A percentile compares a stretch with the other conserved stretches of the same genome.
These are phyloP conservation scores for Camponotus pennsylvanicus DNA, from an alignment of 1,140 invertebrate species.

Conservation along the genomic window DNA sequence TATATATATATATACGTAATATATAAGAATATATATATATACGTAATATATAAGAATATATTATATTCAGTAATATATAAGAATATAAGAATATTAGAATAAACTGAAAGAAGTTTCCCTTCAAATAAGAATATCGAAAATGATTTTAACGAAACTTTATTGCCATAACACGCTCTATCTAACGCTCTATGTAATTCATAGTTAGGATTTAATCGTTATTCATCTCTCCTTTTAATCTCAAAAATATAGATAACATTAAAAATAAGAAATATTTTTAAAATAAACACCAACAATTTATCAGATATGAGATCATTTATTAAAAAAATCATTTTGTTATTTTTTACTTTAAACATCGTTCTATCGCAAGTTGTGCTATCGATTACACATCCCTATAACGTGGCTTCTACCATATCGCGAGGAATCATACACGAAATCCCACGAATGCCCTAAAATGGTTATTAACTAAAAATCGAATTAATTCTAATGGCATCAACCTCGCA, in stretches of 20 bases:
- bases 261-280: neutral
- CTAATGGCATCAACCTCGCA: neutral
- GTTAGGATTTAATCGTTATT: neutral
- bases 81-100: neutral
- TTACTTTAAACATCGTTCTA: neutral
- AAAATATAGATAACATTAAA: neutral
- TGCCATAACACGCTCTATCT: neutral
- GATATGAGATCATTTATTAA: neutral
- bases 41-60: neutral
- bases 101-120: neutral
- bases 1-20: no score
- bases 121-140: neutral
- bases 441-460: constrained; percentile 5
- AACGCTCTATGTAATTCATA: constrained; percentile 4
- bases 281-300: neutral
- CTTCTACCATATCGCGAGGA: constrained; percentile 16
- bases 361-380: neutral
- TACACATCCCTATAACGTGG: neutral
- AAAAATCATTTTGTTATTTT: neutral
- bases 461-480: constrained; percentile 29
- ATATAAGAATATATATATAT: neutral
- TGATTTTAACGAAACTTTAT: neutral
- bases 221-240: neutral
- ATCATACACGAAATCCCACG: neutral
- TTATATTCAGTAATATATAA: neutral